Evolutionary conservation across 2,888 invertebrate genomes (phyloP).

Genomic region (Electrophaes corylata): DNA sequence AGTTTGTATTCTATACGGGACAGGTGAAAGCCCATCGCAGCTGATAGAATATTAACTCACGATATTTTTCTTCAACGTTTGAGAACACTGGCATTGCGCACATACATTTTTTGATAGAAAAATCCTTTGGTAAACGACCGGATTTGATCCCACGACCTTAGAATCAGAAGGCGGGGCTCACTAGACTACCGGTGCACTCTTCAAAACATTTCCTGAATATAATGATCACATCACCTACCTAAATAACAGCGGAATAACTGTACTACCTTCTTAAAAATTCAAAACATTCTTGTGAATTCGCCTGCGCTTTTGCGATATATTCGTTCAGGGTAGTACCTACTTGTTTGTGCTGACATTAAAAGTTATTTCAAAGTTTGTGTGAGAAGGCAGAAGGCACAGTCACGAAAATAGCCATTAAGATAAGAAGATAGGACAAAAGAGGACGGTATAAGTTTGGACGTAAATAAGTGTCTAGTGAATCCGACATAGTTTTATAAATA

Average conservation of each 20-base stretch:
- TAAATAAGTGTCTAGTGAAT: background rate
- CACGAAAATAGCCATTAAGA: background rate
- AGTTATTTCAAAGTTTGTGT: slow-evolving; percentile 1
- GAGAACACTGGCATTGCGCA: too few relatives aligned
- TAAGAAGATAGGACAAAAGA: background rate
- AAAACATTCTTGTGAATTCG: background rate
- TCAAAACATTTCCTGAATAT: background rate
- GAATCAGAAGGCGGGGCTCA: too few relatives aligned
- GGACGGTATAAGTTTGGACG: background rate
- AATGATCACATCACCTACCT: background rate
- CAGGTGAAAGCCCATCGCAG: too few relatives aligned
- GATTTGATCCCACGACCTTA: too few relatives aligned
- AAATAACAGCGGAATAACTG: background rate
- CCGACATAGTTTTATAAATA: too few relatives aligned
- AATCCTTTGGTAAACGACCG: too few relatives aligned
- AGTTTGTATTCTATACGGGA: too few relatives aligned
- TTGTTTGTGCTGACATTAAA: slow-evolving; percentile 6
- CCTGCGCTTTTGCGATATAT: background rate
- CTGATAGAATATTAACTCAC: too few relatives aligned
- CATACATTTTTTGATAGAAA: too few relatives aligned
- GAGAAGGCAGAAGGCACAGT: background rate
- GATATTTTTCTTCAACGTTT: too few relatives aligned
- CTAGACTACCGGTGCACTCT: too few relatives aligned
- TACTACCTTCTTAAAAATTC: background rate
- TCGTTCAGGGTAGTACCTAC: background rate